A percentile compares a stretch with the other conserved stretches of the same genome.
Evolutionary conservation across 2,797 vertebrate species (phyloP).

Genomic region (Sebastes dallii): DNA sequence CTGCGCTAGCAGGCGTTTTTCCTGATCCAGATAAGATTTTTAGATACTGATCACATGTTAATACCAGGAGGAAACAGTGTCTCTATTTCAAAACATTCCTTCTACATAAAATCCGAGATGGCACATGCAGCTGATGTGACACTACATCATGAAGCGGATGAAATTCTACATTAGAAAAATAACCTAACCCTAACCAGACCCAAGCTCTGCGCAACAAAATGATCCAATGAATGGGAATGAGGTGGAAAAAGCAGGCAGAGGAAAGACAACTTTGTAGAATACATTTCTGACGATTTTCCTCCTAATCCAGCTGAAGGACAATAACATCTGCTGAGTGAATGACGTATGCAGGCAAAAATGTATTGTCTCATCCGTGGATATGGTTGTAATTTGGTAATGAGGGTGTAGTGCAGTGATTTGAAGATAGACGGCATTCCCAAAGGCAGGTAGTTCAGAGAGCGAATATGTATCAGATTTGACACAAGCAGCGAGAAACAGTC

Average conservation of each 20-base stretch:
- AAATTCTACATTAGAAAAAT: not conserved
- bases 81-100: not conserved
- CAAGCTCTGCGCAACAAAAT: not conserved
- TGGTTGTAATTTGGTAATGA: not conserved
- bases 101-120: not conserved
- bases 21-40: not conserved
- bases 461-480: not conserved
- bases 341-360: not conserved
- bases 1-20: too few relatives aligned
- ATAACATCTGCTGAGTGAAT: not conserved
- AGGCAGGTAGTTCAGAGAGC: not conserved
- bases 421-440: not conserved
- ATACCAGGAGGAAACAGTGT: not conserved
- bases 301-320: not conserved
- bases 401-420: not conserved
- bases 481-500: not conserved
- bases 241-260: not conserved
- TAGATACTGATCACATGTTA: not conserved
- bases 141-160: not conserved
- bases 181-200: not conserved
- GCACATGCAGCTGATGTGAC: not conserved
- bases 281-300: not conserved
- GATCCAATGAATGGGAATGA: not conserved
- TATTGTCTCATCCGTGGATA: not conserved
- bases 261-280: too few relatives aligned